Evolutionary conservation across 2,113 vertebrate species (phyloP), one percentile per base, ranked within the genome.

Genomic region (Plectropomus leopardus): DNA sequence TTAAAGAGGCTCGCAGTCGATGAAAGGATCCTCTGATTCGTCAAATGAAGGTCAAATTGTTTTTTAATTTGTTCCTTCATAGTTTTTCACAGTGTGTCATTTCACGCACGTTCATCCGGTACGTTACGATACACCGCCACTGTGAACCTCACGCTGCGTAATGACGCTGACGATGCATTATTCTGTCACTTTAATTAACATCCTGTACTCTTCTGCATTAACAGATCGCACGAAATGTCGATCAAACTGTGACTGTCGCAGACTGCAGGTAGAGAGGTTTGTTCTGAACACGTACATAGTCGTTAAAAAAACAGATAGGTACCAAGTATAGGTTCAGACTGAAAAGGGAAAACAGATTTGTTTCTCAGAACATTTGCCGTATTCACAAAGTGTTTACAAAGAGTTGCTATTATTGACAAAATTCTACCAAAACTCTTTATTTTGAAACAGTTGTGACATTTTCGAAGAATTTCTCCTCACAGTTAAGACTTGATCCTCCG

Each of bases 151-250:
- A 48, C 1, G 16, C 67, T 84, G 74, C 44, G 74, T 85, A 63
- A 75, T 15, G 72, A 65, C 2, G 78, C 85, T 77, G 82, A 87
- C 68, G 1, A 24, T 10, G 36, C 58, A 36, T 32, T 64, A 57
- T 42, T 9, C 1, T 23, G 42, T 57, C 50, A 45, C 40, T 24
- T 80, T 24, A 63, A 61, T 77, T 67, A 24, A 64, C 24, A 26
- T 55, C 60, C 48, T 48, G 23, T 7, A 17, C 58, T 19, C 48
- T 13, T 63, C 17, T 48, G 11, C 6, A 36, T 66, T 21, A 45
- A 26, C 47, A 45, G 23, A 55, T 32, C 32, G 51, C 13, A 61
- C 13, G 34, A 17, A 28, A 71, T 40, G 34, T 74, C 21, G 5
- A 26, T 65, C 51, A 66, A 66, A 60, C 66, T 40, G 58, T 47